These are phyloP conservation scores for Numenius phaeopus DNA, from an alignment of 2,797 vertebrate genomes.

Conservation along the genomic window DNA sequence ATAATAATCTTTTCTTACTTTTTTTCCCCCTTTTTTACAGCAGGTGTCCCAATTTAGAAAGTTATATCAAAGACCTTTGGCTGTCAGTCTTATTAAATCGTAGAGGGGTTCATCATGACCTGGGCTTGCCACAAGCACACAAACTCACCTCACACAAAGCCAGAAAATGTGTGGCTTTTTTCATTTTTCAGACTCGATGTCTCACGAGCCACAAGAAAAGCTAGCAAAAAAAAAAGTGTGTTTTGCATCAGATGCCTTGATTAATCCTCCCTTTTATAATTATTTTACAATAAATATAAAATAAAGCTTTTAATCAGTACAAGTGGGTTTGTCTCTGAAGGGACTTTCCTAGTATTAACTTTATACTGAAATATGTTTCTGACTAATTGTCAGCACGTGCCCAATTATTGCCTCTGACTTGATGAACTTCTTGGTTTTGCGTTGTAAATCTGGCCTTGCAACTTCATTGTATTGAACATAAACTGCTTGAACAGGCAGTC, in stretches of 20 bases:
- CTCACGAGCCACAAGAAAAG: background rate
- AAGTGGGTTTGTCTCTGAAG: constrained; percentile 17
- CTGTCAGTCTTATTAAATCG: background rate
- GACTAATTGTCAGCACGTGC: background rate
- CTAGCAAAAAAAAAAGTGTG: background rate
- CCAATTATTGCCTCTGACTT: background rate
- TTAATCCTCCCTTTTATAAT: background rate
- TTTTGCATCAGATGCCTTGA: background rate
- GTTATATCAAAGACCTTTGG: background rate
- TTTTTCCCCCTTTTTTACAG: background rate
- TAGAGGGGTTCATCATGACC: background rate
- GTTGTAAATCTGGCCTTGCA: constrained; percentile 20
- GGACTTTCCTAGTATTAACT: constrained; percentile 16
- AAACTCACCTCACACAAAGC: background rate
- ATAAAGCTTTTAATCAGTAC: background rate
- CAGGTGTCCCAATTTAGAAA: background rate
- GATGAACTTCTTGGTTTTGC: background rate
- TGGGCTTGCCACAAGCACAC: background rate
- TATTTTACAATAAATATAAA: background rate
- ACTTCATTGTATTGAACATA: constrained; percentile 23
- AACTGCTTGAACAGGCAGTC: constrained; percentile 30
- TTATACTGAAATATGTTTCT: constrained; percentile 18
- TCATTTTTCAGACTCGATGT: background rate
- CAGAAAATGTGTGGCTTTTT: background rate
- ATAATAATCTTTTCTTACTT: accelerated